Percentiles rank a stretch among this genome's conserved stretches.
These are phyloP conservation scores for Pecten maximus DNA, from an alignment of 2,888 invertebrate species.

Conservation along the genomic window DNA sequence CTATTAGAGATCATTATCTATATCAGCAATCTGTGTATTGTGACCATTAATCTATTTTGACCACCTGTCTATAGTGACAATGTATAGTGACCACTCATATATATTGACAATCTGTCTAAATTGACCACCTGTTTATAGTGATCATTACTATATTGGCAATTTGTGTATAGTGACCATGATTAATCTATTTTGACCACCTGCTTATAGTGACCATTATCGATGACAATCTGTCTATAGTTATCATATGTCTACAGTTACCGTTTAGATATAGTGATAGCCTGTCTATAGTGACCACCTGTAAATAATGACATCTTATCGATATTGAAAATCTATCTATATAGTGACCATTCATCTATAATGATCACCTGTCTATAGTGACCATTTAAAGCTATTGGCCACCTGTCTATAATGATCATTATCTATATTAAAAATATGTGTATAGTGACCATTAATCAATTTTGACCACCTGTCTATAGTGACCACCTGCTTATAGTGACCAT, in stretches of 20 bases:
- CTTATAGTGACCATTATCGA: not conserved
- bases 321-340: not conserved
- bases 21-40: not conserved
- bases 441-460: not conserved
- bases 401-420: not conserved
- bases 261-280: not conserved
- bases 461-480: not conserved
- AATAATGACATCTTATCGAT: not conserved
- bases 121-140: not conserved
- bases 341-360: not conserved
- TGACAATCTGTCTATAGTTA: not conserved
- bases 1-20: not conserved
- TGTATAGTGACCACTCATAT: not conserved
- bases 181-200: not conserved
- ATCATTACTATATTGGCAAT: not conserved
- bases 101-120: not conserved
- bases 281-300: not conserved
- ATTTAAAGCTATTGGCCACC: not conserved
- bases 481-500: not conserved
- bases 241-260: not conserved
- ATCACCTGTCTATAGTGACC: not conserved
- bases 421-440: not conserved
- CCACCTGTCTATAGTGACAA: not conserved
- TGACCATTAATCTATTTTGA: not conserved
- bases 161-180: not conserved